These are phyloP conservation scores for Ditylenchus dipsaci DNA, from an alignment of 1,140 invertebrate species.

Conservation along the genomic window DNA sequence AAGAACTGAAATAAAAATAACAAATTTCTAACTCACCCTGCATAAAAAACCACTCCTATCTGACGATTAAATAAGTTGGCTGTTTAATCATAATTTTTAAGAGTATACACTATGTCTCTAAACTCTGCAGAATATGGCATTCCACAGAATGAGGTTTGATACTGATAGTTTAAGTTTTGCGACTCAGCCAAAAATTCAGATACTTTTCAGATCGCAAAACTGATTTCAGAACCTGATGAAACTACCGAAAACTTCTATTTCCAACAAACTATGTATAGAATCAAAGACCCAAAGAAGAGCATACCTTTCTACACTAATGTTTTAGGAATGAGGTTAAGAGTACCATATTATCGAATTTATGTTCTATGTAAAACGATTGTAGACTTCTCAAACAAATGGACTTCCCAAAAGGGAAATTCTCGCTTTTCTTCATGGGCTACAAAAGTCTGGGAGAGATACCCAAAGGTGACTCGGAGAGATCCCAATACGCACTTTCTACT, in stretches of 20 bases:
- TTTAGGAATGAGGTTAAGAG: conserved; percentile 72
- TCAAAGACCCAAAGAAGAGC: conserved; percentile 76
- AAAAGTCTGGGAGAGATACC: conserved; percentile 71
- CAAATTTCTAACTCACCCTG: too few relatives aligned
- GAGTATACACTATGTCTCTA: too few relatives aligned
- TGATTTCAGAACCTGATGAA: conserved; percentile 30
- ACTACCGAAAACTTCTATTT: conserved; percentile 74
- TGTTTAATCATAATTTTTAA: too few relatives aligned
- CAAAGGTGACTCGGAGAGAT: conserved; percentile 67
- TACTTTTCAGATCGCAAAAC: conserved; percentile 27
- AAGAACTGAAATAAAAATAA: too few relatives aligned
- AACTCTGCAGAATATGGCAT: background rate
- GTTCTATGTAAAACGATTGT: conserved; percentile 8
- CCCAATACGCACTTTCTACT: conserved; percentile 73
- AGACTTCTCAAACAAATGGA: conserved; percentile 77
- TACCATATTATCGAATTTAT: conserved; percentile 8
- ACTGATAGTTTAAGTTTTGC: background rate
- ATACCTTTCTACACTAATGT: conserved; percentile 84
- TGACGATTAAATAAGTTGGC: too few relatives aligned
- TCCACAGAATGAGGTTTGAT: background rate
- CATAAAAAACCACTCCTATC: too few relatives aligned
- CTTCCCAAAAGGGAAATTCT: conserved; percentile 82
- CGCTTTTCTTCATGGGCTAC: conserved; percentile 87
- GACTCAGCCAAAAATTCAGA: background rate
- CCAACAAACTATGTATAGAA: conserved; percentile 91